These are phyloP conservation scores for Gorsachius goisagi DNA, from an alignment of 2,113 vertebrate genomes.

Conservation along the genomic window DNA sequence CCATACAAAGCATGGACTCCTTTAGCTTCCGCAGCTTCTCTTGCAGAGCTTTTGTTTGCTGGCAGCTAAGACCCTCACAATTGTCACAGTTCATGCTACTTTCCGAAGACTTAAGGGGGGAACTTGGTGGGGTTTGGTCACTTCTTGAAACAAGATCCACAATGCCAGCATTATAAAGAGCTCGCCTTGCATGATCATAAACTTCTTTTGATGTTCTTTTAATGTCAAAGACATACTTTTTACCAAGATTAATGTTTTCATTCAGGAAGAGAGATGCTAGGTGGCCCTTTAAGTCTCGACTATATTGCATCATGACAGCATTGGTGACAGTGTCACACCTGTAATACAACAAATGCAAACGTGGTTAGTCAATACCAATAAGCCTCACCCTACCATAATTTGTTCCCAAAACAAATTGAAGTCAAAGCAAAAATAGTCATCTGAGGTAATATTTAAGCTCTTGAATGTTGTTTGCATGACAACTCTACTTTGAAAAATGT, in stretches of 20 bases:
- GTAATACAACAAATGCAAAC: neutral
- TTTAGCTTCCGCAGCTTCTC: slow-evolving; percentile 90
- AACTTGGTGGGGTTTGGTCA: slow-evolving; percentile 79
- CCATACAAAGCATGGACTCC: slow-evolving; percentile 94
- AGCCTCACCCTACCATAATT: neutral
- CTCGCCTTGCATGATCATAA: slow-evolving; percentile 91
- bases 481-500: neutral
- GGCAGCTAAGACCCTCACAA: slow-evolving; percentile 84
- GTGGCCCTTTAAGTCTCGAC: slow-evolving; percentile 95
- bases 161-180: slow-evolving; percentile 93
- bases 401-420: neutral
- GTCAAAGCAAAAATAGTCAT: neutral
- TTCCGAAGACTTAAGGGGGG: slow-evolving; percentile 76
- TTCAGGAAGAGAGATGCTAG: slow-evolving; percentile 96
- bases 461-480: neutral
- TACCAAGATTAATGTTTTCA: slow-evolving; percentile 96
- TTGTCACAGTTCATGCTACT: slow-evolving; percentile 83
- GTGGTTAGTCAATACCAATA: neutral
- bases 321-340: slow-evolving; percentile 97
- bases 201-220: slow-evolving; percentile 96
- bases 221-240: slow-evolving; percentile 98
- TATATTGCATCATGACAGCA: slow-evolving; percentile 99
- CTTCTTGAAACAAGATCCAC: slow-evolving; percentile 85
- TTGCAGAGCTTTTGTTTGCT: slow-evolving; percentile 86
- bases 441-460: neutral